Base-by-base conservation (phyloP, 2,888 invertebrate genomes). In the Hylaea fasciaria region DNA sequence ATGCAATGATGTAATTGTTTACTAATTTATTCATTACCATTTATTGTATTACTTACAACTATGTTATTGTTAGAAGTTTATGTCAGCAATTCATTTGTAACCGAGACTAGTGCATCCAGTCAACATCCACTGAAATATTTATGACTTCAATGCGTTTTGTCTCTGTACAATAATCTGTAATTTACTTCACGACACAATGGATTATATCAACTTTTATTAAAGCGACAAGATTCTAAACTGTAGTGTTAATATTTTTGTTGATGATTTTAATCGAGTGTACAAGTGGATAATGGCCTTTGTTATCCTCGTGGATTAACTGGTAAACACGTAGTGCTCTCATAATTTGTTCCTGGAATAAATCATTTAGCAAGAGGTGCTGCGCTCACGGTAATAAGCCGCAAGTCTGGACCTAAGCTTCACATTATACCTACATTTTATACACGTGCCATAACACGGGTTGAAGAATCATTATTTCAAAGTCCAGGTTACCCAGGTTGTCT, bases 281-380 rank as follows among this genome's bases (percentile, higher is more conserved):
- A 71, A 77, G 71, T 76, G 71, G 70, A 72, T 80, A 80, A 82
- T 81, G 77, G 81, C 70, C 76, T 78, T 80, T 80, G 81, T 81
- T 81, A 76, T 79, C 71, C 77, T 78, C 74, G 71, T 73, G 69
- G 68, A 71, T 65, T 66, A 66, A 71, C 69, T 68, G 57, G 62
- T 68, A 70, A 69, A 63, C 63, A 62, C 52, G 65, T 74, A 37
- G 62, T 62, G 63, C 40, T 58, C 51, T 71, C 60, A 68, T 74
- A 76, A 64, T 66, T 62, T 59, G 45, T 58, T 48, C 45, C 62
- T 61, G 58, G 62, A 63, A 66, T 64, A 63, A 62, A 66, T 66
- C 64, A 61, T 68, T n/a, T 32, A 32, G 47, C 56, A 48, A 43
- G 17, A 60, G 66, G 58, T 64, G 57, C 52, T 59, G 29, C 29